Base-by-base conservation (phyloP, 1,140 invertebrate species). In the Drosophila oshimai region DNA sequence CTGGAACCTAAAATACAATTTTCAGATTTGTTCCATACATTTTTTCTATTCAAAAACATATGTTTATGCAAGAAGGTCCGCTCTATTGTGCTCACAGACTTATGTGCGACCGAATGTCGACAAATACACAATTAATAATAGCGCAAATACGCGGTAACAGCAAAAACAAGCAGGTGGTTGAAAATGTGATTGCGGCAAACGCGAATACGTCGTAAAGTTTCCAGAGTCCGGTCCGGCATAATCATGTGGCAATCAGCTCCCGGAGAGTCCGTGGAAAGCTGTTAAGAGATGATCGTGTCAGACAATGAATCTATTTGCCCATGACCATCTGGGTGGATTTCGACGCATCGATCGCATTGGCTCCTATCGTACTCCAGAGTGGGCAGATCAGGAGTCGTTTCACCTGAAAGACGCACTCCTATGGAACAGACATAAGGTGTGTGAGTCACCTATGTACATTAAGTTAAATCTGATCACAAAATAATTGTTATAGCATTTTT, bases 301-400 rank as follows among this genome's bases (percentile, higher is more conserved):
- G 9, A 44, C 61, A 62, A 84, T 84, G 80, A 80, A 84, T 84
- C 69, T 84, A 61, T 80, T 84, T 64, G 71, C 75, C 61, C 81
- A 75, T 87, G 81, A 84, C 36, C 62, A 84, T 80, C 39, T 80
- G 34, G 80, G 71, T 75, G 75, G 80, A 53, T 75, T 87, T 62
- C 65, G 80, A n/a, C 75, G 80, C 80, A 69, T 72, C 12, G 50
- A 86, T 65, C 71, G 74, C n/a, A 28, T 68, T 24, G 65, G 71
- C 6, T 12, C 36, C 33, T 60, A 76, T 18, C 17, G 31, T 6
- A 18, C 67, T 7, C 34, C 68, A 1, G 12, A 29, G 20, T 86
- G 80, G 80, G 41, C 51, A 2, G 60, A 80, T 0, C 64, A 79
- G 39, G 80, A 84, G 15, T 47, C 58, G 4, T 68, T 51, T 18